A percentile compares a stretch with the other conserved stretches of the same genome.
phyloP scores from a whole-genome alignment of 2,888 invertebrate species.

The Hirtodrosophila histrioides region DNA sequence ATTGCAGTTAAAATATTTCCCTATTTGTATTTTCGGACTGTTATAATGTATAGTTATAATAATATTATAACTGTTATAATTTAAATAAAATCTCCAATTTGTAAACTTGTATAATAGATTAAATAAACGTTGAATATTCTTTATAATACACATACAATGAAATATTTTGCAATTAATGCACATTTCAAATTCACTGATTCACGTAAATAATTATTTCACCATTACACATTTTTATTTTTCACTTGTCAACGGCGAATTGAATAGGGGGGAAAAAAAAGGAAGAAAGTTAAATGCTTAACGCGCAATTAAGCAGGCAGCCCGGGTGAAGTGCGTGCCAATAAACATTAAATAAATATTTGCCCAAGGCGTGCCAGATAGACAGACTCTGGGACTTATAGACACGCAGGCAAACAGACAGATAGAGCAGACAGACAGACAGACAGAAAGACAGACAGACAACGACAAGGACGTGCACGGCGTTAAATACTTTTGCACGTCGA shows the following conservation, averaged over 20 bases:
- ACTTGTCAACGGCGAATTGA: slow-evolving; percentile 37
- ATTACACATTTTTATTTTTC: slow-evolving; percentile 36
- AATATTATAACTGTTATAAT: no score
- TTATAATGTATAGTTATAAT: no score
- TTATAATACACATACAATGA: slow-evolving; percentile 2
- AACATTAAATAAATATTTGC: slow-evolving; percentile 79
- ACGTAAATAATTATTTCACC: slow-evolving; percentile 38
- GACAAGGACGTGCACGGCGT: slow-evolving; percentile 52
- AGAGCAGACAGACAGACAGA: not conserved
- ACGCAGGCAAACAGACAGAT: slow-evolving; percentile 10
- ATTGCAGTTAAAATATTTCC: no score
- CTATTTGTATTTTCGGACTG: no score
- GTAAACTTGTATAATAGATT: no score
- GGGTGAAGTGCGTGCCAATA: slow-evolving; percentile 70
- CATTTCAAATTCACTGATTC: not conserved
- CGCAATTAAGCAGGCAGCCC: slow-evolving; percentile 69
- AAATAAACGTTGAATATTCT: no score
- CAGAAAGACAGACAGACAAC: slow-evolving; percentile 5
- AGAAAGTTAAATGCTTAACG: slow-evolving; percentile 69
- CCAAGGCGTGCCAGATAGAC: slow-evolving; percentile 33
- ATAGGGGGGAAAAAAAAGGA: slow-evolving; percentile 19
- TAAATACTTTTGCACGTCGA: slow-evolving; percentile 70
- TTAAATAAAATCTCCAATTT: no score
- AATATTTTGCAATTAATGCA: slow-evolving; percentile 25
- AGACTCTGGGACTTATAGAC: slow-evolving; percentile 15